Base-by-base conservation (phyloP, 2,113 vertebrate genomes). In the Thryonomys swinderianus region DNA sequence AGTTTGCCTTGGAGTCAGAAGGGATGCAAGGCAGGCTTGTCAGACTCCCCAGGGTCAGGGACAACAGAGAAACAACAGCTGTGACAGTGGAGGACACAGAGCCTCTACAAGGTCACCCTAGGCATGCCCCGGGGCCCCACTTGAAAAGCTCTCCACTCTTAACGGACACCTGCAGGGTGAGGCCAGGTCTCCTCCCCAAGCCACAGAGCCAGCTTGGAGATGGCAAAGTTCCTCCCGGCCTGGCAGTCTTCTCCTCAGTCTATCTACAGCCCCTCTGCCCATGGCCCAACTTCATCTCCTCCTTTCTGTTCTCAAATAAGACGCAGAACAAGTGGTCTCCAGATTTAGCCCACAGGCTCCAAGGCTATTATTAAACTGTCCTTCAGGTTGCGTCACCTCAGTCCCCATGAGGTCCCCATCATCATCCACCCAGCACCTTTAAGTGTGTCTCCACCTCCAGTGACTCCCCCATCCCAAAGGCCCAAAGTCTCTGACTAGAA, bases 251-350 rank as follows among this genome's bases (percentile, higher is more conserved):
- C 81, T 40, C 85, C 87, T 73, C 55, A 64, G 53, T 76, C 81
- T 80, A 27, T 23, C 79, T 83, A 89, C 71, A 84, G 69, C 74
- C 32, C 55, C 20, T 86, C 81, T 53, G n/a, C 62, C 83, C 55
- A 9, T 40, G 69, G 62, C 42, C 95, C 73, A 85, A 69, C 45
- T 84, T 89, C 48, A 37, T 37, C 53, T 57, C 45, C 12, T 76
- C 45, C 45, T 32, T 71, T 71, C 64, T 40, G 18, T 45, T 57
- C 95, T 80, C 88, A 96, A 37, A 81, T 78, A 90, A 92, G 80
- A 91, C 57, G 86, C 79, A 59, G 53, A 95, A 82, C 90, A 97
- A 95, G 85, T 94, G 96, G 82, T 81, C 92, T 94, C 91, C 95
- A 57, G 79, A 95, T 95, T 93, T 88, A 96, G 67, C 42, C 67